A percentile compares a stretch with the other conserved stretches of the same genome.
Evolutionary conservation across 2,113 vertebrate species (phyloP).

Genomic region (Corythoichthys haematopterus): DNA sequence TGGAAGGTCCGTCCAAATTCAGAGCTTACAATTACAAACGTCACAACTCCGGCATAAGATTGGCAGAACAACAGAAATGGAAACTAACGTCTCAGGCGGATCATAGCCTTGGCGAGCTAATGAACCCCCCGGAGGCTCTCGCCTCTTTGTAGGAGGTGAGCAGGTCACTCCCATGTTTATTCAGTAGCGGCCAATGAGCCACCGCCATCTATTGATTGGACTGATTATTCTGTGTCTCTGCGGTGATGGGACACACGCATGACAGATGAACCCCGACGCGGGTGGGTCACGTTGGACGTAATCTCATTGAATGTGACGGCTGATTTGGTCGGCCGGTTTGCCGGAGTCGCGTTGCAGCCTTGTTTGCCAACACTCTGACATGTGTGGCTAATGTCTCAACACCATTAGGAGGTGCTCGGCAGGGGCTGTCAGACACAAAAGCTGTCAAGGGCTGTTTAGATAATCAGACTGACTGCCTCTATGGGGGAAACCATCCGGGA

Average conservation of each 20-base stretch:
- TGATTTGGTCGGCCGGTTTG: slow-evolving; percentile 51
- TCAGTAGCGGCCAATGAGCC: slow-evolving; percentile 57
- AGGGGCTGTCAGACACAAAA: slow-evolving; percentile 41
- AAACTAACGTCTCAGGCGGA: slow-evolving; percentile 53
- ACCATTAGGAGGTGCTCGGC: slow-evolving; percentile 51
- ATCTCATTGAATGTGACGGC: slow-evolving; percentile 59
- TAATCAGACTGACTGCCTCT: slow-evolving; percentile 25
- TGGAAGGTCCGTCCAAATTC: slow-evolving; percentile 8
- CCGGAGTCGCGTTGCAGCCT: slow-evolving; percentile 37
- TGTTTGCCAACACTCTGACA: slow-evolving; percentile 51
- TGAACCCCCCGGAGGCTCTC: slow-evolving; percentile 60
- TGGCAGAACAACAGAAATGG: slow-evolving; percentile 53
- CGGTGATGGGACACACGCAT: slow-evolving; percentile 57
- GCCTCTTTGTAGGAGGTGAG: slow-evolving; percentile 55
- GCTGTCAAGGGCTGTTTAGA: slow-evolving; percentile 49
- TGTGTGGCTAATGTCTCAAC: slow-evolving; percentile 49
- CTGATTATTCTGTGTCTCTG: slow-evolving; percentile 67
- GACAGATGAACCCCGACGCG: slow-evolving; percentile 64
- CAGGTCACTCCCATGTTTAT: slow-evolving; percentile 72
- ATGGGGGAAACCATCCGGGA: neutral
- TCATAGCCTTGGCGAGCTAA: slow-evolving; percentile 62
- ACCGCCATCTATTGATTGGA: slow-evolving; percentile 64
- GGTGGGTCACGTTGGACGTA: slow-evolving; percentile 53
- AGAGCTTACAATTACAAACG: slow-evolving; percentile 1
- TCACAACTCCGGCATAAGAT: slow-evolving; percentile 19